Evolutionary conservation across 37 sponge, comb jelly and placozoan genomes (phyloP).

Genomic region (Haliclona indistincta): DNA sequence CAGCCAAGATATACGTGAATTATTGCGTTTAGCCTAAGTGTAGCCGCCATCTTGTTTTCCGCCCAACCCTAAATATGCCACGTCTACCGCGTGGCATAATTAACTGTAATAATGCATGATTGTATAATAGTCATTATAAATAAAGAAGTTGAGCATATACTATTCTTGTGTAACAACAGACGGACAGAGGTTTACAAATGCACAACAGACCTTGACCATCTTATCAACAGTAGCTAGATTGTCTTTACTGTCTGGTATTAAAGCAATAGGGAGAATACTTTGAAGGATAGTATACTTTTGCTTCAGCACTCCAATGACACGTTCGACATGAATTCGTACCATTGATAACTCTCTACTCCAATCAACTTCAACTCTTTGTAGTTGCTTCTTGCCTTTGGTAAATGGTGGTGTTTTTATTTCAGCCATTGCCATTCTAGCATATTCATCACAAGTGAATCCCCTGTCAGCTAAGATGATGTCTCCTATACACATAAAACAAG

Average conservation of each 20-base stretch:
- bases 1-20: too few relatives aligned
- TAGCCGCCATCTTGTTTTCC: too few relatives aligned
- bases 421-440: conserved; percentile 26
- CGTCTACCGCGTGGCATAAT: too few relatives aligned
- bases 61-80: too few relatives aligned
- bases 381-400: conserved; percentile 43
- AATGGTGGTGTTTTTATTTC: conserved; percentile 37
- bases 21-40: too few relatives aligned
- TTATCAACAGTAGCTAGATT: conserved; percentile 30
- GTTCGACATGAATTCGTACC: conserved; percentile 39
- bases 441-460: conserved; percentile 43
- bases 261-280: conserved; percentile 5
- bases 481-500: conserved; percentile 6
- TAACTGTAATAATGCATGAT: too few relatives aligned
- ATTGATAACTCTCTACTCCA: conserved; percentile 16
- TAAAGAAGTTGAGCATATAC: neutral
- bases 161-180: conserved; percentile 52
- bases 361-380: conserved; percentile 23
- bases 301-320: conserved; percentile 29
- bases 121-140: too few relatives aligned
- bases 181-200: conserved; percentile 40
- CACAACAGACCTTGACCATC: conserved; percentile 48
- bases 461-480: conserved; percentile 55
- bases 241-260: neutral
- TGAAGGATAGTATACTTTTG: conserved; percentile 15